Conservation (phyloP, 2,888 invertebrate species). For the Athetis lepigone region DNA sequence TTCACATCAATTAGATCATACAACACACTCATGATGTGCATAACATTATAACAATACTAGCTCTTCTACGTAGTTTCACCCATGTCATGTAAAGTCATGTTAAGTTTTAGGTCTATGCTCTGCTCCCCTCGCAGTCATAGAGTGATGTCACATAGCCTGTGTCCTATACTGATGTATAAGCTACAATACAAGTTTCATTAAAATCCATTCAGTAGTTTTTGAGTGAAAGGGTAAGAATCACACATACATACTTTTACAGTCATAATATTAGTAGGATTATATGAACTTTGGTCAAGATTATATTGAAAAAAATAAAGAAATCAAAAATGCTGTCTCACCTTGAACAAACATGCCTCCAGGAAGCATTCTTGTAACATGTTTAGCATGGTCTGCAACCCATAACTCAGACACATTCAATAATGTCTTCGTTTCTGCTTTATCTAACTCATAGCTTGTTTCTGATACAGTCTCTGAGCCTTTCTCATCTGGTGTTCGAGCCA, state of each 20-base stretch:
- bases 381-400: slow-evolving; percentile 95
- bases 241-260: too few relatives aligned
- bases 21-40: slow-evolving; percentile 4
- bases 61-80: too few relatives aligned
- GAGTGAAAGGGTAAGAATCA: too few relatives aligned
- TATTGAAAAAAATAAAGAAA: slow-evolving; percentile 3
- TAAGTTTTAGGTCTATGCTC: too few relatives aligned
- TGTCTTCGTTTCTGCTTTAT: slow-evolving; percentile 80
- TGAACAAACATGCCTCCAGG: slow-evolving; percentile 97
- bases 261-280: too few relatives aligned
- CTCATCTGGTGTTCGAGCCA: slow-evolving; percentile 94
- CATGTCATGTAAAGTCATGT: too few relatives aligned
- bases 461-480: slow-evolving; percentile 78
- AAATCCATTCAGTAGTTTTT: too few relatives aligned
- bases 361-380: slow-evolving; percentile 96
- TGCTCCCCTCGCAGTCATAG: too few relatives aligned
- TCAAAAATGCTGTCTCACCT: slow-evolving; percentile 80
- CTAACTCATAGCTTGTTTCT: slow-evolving; percentile 77
- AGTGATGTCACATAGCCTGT: too few relatives aligned
- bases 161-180: too few relatives aligned
- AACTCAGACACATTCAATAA: slow-evolving; percentile 91
- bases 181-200: too few relatives aligned
- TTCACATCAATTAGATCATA: background rate
- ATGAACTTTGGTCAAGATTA: slow-evolving; percentile 11
- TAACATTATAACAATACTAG: background rate